Evolutionary conservation across 2,888 invertebrate species (phyloP), one percentile per base, ranked within the genome.

Genomic region (Caenorhabditis afra): DNA sequence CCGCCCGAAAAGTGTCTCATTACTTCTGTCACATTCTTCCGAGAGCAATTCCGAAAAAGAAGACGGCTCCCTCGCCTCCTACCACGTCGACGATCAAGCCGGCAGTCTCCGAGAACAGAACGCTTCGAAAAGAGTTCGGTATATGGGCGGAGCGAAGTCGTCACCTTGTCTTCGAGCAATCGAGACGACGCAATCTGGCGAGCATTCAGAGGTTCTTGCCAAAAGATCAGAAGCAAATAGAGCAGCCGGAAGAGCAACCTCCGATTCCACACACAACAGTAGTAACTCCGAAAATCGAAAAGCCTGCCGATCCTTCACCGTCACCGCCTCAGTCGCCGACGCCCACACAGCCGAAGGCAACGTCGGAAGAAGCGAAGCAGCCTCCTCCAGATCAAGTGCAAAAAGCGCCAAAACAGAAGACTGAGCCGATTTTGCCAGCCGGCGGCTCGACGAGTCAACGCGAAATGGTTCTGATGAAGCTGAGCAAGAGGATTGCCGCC

Each of bases 391-490:
- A 74, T 16, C 57, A 59, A 14, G 1, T 53, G 14, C 37, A 49
- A 11, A 14, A 29, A 18, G 47, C 47, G 22, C 53, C 45, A 3
- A 59, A 66, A n/a, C 12, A 52, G 22, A 66, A 78, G 35, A 14
- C 23, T 1, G 78, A 78, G 11, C 50, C 59, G n/a, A 79, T 75
- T 29, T 23, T 80, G 0, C 80, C 71, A 7, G 74, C 74, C 8
- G 80, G 80, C 3, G 80, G 75, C 12, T 70, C 80, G 2, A 64
- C 71, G 18, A 76, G 50, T 44, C 75, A 80, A 47, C 57, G 78
- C 45, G 97, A 97, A 91, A 96, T 96, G 10, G 95, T 97, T n/a
- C 96, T 99, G 91, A 93, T 98, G 90, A 93, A 97, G 84, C 93
- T 99, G 74, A 96, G 95, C 75, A 99, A 98, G 91, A 94, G 97